Evolutionary conservation across 2,888 invertebrate genomes (phyloP).

Genomic region (Zaprionus obscuricornis): DNA sequence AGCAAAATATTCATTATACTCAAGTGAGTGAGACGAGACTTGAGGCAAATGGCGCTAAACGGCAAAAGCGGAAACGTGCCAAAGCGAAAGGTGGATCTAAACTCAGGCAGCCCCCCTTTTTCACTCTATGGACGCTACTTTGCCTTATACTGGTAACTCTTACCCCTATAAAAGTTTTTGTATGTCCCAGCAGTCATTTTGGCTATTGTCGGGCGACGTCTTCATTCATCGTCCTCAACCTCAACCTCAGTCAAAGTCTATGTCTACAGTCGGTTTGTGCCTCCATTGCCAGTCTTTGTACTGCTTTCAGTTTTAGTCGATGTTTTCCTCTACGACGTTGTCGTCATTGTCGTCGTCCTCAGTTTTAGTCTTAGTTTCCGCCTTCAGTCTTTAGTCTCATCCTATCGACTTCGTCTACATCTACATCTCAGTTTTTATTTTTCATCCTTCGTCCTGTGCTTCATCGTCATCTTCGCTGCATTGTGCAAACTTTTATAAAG

Average conservation of each 20-base stretch:
- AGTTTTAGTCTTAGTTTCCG: no score
- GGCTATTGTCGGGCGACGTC: slow-evolving; percentile 63
- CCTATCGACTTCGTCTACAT: slow-evolving; percentile 2
- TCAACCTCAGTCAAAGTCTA: slow-evolving; percentile 2
- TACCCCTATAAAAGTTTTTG: no score
- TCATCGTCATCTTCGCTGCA: slow-evolving; percentile 35
- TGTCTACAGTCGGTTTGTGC: background rate
- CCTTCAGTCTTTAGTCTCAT: background rate
- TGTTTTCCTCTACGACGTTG: slow-evolving; percentile 3
- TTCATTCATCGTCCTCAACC: slow-evolving; percentile 54
- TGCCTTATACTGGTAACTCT: no score
- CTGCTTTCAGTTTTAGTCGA: no score
- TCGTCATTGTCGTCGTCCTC: slow-evolving; percentile 9
- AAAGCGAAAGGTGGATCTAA: slow-evolving; percentile 44
- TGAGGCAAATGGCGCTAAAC: slow-evolving; percentile 66
- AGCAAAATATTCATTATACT: slow-evolving; percentile 76
- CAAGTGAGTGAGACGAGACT: slow-evolving; percentile 63
- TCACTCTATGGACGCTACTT: no score
- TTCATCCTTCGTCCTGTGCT: background rate
- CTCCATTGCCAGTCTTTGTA: no score
- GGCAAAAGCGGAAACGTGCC: slow-evolving; percentile 76
- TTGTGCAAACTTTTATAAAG: slow-evolving; percentile 73
- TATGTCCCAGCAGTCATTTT: slow-evolving; percentile 51
- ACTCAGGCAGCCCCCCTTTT: background rate
- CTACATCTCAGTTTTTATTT: slow-evolving; percentile 6